A percentile compares a stretch with the other conserved stretches of the same genome.
Conservation (phyloP, 2,888 invertebrate genomes). For the Oxystoma pomonae region DNA sequence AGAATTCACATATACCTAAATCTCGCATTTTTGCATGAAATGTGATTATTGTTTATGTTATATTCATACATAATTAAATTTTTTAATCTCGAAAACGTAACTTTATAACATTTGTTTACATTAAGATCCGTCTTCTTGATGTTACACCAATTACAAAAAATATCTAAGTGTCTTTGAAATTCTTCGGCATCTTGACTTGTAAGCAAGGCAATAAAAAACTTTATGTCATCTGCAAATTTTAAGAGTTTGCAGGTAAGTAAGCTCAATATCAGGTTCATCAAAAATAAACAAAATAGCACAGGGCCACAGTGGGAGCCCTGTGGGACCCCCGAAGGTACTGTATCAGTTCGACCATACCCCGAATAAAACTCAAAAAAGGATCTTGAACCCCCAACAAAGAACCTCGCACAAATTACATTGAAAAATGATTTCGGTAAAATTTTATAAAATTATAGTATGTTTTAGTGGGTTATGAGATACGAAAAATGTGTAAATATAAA, state of each 20-base stretch:
- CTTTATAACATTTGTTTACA: background rate
- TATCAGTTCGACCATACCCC: background rate
- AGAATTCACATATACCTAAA: no score
- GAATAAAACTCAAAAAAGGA: background rate
- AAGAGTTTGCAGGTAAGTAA: background rate
- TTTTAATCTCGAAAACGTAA: background rate
- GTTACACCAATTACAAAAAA: background rate
- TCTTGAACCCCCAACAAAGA: background rate
- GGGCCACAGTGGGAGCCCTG: background rate
- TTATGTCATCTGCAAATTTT: background rate
- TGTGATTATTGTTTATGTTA: conserved; percentile 16
- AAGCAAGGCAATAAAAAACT: background rate
- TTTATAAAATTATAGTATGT: no score
- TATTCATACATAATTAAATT: background rate
- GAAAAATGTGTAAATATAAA: no score
- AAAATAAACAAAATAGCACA: background rate
- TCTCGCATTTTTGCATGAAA: background rate
- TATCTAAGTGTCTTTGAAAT: background rate
- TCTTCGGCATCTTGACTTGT: background rate
- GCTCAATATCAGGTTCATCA: background rate
- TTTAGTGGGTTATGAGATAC: no score
- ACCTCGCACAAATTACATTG: no score
- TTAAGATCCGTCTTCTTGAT: background rate
- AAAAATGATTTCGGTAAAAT: no score
- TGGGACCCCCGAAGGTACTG: background rate